A percentile compares a stretch with the other conserved stretches of the same genome.
Conservation (phyloP, 2,888 invertebrate species). For the Tromatobia lineatoria region DNA sequence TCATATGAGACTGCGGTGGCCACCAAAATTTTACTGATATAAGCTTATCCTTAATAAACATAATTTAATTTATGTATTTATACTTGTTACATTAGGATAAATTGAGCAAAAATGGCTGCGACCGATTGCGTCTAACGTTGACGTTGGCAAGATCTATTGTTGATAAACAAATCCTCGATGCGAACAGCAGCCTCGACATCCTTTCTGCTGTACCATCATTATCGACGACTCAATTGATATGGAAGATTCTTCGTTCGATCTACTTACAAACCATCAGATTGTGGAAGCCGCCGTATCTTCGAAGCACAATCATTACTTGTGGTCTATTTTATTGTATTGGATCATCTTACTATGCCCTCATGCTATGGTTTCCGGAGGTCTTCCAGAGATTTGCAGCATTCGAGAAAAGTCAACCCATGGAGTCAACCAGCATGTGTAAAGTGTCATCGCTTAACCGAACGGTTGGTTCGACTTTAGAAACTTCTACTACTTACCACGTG, state of each 20-base stretch:
- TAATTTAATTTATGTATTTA: too few relatives aligned
- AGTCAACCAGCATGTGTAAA: conserved; percentile 91
- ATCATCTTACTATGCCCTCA: conserved; percentile 95
- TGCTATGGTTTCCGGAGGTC: conserved; percentile 96
- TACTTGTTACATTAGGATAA: conserved; percentile 48
- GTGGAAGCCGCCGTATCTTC: conserved; percentile 90
- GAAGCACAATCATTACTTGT: conserved; percentile 91
- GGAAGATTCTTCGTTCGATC: conserved; percentile 85
- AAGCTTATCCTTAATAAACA: too few relatives aligned
- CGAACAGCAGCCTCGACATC: not conserved
- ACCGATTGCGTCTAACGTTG: conserved; percentile 45
- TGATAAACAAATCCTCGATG: not conserved
- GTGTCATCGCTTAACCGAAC: conserved; percentile 86
- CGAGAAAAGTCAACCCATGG: conserved; percentile 89
- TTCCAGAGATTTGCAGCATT: conserved; percentile 92
- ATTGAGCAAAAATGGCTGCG: conserved; percentile 61
- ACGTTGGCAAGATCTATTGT: not conserved
- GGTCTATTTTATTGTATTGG: conserved; percentile 93
- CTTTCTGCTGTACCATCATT: not conserved
- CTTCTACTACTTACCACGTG: too few relatives aligned
- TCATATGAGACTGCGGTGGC: too few relatives aligned
- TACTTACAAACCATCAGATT: conserved; percentile 91
- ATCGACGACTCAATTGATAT: conserved; percentile 21
- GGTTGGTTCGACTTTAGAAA: conserved; percentile 6
- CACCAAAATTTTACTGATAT: too few relatives aligned